Conservation (phyloP, 2,113 vertebrate species). For the Nothobranchius furzeri region DNA sequence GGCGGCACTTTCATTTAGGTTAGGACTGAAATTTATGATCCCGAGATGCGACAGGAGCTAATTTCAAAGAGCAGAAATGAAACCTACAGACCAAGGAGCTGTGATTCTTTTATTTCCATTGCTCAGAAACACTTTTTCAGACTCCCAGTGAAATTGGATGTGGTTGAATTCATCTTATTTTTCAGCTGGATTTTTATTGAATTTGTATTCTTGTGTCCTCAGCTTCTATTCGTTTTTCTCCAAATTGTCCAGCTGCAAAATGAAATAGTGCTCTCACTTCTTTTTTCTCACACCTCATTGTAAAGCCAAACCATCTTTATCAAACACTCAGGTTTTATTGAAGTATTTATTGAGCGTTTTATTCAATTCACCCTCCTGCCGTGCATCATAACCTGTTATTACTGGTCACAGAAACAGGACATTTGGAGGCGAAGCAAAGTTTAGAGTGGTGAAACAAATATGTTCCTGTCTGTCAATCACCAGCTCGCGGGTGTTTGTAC, state of each 20-base stretch:
- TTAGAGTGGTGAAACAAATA: not conserved
- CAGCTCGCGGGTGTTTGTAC: not conserved
- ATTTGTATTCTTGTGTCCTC: constrained; percentile 32
- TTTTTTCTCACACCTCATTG: constrained; percentile 6
- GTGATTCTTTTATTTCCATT: constrained; percentile 63
- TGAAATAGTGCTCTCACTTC: not conserved
- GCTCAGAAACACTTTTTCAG: constrained; percentile 24
- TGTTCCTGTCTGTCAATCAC: not conserved
- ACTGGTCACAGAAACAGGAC: not conserved
- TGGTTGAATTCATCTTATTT: constrained; percentile 16
- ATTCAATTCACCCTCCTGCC: constrained; percentile 19
- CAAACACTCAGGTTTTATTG: constrained; percentile 3
- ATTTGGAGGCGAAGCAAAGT: not conserved
- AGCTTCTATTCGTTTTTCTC: constrained; percentile 46
- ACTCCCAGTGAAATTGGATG: constrained; percentile 6
- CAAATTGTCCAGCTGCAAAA: constrained; percentile 18
- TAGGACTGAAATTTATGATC: constrained; percentile 82
- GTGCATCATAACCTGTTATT: not conserved
- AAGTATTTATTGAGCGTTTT: constrained; percentile 29
- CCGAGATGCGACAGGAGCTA: constrained; percentile 82
- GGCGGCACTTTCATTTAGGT: constrained; percentile 84
- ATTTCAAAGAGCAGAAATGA: constrained; percentile 78
- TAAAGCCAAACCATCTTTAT: constrained; percentile 6
- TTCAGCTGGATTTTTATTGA: constrained; percentile 8
- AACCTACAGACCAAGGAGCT: constrained; percentile 47